Base-by-base conservation (phyloP, 2,797 vertebrate genomes). In the Taeniopygia guttata region DNA sequence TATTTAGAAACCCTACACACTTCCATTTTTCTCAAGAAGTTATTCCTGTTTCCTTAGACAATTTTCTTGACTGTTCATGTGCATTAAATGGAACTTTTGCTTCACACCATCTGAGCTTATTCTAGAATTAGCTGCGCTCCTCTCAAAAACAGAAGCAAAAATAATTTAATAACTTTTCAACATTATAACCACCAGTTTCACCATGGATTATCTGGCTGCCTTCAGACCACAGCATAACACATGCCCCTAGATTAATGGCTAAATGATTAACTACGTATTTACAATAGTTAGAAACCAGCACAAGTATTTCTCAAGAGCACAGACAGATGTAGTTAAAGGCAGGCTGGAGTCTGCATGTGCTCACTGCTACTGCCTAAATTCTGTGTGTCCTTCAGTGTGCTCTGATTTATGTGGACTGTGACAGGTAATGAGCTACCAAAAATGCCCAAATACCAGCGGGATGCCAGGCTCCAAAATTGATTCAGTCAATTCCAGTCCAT, bases 161-260 rank as follows among this genome's bases (percentile, higher is more conserved):
- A 85, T 40, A 40, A 85, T 91, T 92, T 52, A 81, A 4, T 79
- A 95, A 94, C 81, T 78, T 75, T 96, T 92, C 94, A 94, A 34
- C 84, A 94, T 93, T 94, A 38, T 59, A 96, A 96, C 43, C 84
- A 94, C 46, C 73, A 94, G 90, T 67, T 96, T 14, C 96, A 96
- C 70, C 96, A 56, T 3, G 19, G 58, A 85, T 94, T 66, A 90
- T 59, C 64, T 40, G 74, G 90, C 62, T 96, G 32, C 89, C 78
- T 95, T 95, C 95, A 82, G 92, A 96, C 51, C 94, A 93, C 88
- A 96, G 38, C 19, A 11, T 52, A 94, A 86, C 34, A 89, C 46
- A 10, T 90, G 93, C 42, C 80, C 84, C 43, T 58, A 42, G 75
- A 92, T 92, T 91, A 96, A 92, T 21, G 36, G 91, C 93, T 95